These are phyloP conservation scores for Eupithecia insigniata DNA, from an alignment of 2,888 invertebrate genomes.

Conservation along the genomic window DNA sequence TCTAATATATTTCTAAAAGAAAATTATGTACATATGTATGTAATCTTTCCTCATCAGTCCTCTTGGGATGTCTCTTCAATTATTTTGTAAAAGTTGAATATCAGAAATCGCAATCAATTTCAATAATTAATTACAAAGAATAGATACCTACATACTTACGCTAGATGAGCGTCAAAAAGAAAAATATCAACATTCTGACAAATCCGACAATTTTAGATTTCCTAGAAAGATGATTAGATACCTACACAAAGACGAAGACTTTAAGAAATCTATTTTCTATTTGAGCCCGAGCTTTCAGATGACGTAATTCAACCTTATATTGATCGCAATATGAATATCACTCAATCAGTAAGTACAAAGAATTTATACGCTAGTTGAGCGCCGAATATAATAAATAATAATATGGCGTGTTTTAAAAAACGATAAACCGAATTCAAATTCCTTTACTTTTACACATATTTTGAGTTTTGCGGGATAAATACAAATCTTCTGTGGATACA, in stretches of 20 bases:
- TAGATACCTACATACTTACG: too few species aligned
- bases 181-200: neutral
- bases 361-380: too few species aligned
- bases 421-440: too few species aligned
- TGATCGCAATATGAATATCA: neutral
- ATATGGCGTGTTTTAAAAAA: too few species aligned
- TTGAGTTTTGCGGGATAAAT: too few species aligned
- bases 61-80: neutral
- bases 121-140: neutral
- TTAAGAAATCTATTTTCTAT: constrained; percentile 21
- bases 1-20: neutral
- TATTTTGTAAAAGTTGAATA: neutral
- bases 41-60: too few species aligned
- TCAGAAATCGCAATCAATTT: neutral
- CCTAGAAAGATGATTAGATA: neutral
- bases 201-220: neutral
- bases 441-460: too few species aligned
- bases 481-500: too few species aligned
- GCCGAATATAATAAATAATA: too few species aligned
- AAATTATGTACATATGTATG: too few species aligned
- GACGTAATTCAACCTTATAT: neutral
- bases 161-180: neutral
- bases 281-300: constrained; percentile 14
- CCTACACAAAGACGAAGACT: neutral
- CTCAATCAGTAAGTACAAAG: too few species aligned